Evolutionary conservation across 2,888 invertebrate genomes (phyloP), one percentile per base, ranked within the genome.

Genomic region (Fissipunctia ypsillon): DNA sequence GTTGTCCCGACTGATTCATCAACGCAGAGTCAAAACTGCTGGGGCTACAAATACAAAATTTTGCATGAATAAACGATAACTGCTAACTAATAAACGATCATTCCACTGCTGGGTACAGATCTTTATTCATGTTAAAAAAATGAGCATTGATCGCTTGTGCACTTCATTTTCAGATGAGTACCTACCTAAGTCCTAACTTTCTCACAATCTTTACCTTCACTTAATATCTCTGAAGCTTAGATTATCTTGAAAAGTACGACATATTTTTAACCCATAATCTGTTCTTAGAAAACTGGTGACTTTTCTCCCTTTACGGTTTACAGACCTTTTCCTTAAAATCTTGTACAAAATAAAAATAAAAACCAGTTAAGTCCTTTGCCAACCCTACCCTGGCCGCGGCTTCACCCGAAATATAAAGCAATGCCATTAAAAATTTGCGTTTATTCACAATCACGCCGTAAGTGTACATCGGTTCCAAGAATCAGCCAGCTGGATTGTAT

Each of bases 351-450:
- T 16, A 31, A 25, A 50, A 28, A 35, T 7, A 48, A 38, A 28
- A 48, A 12, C 1, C 10, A 14, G 5, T 43, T 1, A 31, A 48
- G 3, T 25, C 2, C 2, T 31, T 7, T 59, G 67, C 6, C 78
- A 80, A 57, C 80, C 80, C 80, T 80, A 56, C 0, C 3, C 6
- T 35, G 5, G 56, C 72, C 22, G 69, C 57, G 52, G 35, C 25
- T 74, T 74, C n/a, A 19, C 64, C 48, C 57, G 5, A 70, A 73
- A 84, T 68, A 84, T 76, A 76, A 81, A 76, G 72, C 60, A 76
- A 65, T 64, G 66, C 76, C 81, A 76, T 82, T 82, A 82, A 84
- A 84, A 84, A 84, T 59, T 81, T 84, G 59, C 67, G 76, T 84
- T 73, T 84, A 80, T 73, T 61, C 68, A 78, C 64, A 81, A 84